Base-by-base conservation (phyloP, 92 coral and sea anemone species). In the Ricordea florida region DNA sequence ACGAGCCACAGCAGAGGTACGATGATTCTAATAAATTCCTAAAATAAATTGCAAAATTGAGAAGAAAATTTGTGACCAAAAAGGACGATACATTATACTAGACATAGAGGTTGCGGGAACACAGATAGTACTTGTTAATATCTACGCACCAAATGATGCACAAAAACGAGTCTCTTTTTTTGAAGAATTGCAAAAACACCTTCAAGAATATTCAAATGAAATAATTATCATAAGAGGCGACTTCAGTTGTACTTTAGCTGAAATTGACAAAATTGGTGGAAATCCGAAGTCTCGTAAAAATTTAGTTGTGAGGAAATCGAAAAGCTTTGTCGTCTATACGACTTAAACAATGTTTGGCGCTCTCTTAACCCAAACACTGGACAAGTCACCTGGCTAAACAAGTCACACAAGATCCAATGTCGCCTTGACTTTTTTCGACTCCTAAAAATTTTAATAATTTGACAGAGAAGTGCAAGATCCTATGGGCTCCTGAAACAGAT, bases 1-100 rank as follows among this genome's bases (percentile, higher is more conserved):
- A n/a, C n/a, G n/a, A n/a, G n/a, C n/a, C 62, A 62, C 18, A 81
- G 81, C 37, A 80, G 35, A 47, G 80, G 86, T 34, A 78, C 43
- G 27, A 45, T 69, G 23, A 55, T 78, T 0, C 27, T 68, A 3
- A 16, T 78, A 10, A 69, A 69, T 26, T n/a, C 29, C 44, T 4
- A 37, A 55, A 9, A 5, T 77, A 2, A 62, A 57, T 1, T 37
- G 16, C 6, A 62, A 80, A 55, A 26, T 70, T 3, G 28, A 38
- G 11, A 30, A 40, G 10, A 0, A 4, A 4, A 34, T 68, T 17
- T 15, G 10, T 9, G 75, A 68, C 62, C 31, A 16, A 9, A 51
- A 48, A 21, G 62, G 48, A 8, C 29, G 74, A 31, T 66, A 11
- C 17, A 4, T 66, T 2, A 47, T 66, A 4, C 20, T 64, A 41